phyloP scores from a whole-genome alignment of 2,113 vertebrate genomes.

The Rhynchomys soricoides region DNA sequence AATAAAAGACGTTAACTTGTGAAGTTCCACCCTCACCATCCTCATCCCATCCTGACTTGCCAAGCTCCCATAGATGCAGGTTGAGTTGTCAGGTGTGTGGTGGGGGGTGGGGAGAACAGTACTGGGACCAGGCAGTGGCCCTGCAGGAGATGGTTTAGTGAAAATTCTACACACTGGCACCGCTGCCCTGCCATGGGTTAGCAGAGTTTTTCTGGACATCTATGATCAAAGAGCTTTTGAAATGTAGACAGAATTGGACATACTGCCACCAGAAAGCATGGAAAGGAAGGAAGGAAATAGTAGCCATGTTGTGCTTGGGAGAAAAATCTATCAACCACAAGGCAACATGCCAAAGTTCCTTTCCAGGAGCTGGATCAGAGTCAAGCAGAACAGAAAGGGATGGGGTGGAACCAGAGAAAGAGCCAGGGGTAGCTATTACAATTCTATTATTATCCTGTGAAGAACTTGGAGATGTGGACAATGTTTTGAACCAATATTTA shows the following conservation, averaged over 20 bases:
- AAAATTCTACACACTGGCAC: not conserved
- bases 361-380: not conserved
- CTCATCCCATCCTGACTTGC: not conserved
- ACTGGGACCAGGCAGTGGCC: not conserved
- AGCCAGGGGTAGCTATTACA: not conserved
- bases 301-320: not conserved
- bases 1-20: not conserved
- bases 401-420: not conserved
- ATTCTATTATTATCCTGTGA: not conserved
- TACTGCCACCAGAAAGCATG: not conserved
- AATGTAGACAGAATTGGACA: not conserved
- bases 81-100: not conserved
- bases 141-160: not conserved
- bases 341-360: not conserved
- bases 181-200: not conserved
- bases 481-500: conserved; percentile 5
- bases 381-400: not conserved
- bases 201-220: not conserved
- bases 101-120: not conserved
- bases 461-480: not conserved
- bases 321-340: not conserved
- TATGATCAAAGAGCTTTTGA: not conserved
- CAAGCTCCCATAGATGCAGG: not conserved
- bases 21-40: not conserved
- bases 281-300: not conserved